Evolutionary conservation across 2,113 vertebrate species (phyloP).

Genomic region (sheep (Ovis aries)): DNA sequence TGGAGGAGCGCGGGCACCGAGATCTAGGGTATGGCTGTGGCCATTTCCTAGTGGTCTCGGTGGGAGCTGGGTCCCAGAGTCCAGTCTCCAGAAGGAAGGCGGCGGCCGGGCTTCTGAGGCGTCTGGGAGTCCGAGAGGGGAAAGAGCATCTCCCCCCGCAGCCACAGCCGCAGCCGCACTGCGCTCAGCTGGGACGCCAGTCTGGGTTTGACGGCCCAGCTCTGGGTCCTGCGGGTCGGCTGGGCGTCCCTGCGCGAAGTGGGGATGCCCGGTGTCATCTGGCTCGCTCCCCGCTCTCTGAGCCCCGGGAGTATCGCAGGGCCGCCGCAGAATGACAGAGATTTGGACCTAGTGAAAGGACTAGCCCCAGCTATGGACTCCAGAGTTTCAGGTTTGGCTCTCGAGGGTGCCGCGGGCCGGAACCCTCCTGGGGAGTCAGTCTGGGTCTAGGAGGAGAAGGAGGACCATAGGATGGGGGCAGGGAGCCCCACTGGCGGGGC

Average conservation of each 20-base stretch:
- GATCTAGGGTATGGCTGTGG: background rate
- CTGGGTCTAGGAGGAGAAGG: background rate
- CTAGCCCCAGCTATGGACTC: background rate
- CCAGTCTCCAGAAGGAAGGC: background rate
- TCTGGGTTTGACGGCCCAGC: background rate
- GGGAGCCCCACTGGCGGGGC: background rate
- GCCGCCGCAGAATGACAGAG: background rate
- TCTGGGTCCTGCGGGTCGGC: background rate
- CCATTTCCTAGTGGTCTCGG: background rate
- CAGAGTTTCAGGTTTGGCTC: slow-evolving; percentile 11
- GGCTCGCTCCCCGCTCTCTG: background rate
- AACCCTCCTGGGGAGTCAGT: background rate
- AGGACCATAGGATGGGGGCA: too few species aligned
- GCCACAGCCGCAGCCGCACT: background rate
- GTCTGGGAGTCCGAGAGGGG: background rate
- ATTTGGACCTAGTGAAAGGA: background rate
- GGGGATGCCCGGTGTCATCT: background rate
- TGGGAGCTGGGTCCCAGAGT: background rate
- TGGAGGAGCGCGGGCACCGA: background rate
- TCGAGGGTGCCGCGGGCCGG: background rate
- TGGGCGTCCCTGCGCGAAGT: background rate
- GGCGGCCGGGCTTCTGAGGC: background rate
- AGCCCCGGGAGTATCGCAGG: background rate
- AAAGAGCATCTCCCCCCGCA: background rate
- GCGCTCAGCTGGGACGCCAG: rapidly evolving